These are phyloP conservation scores for Battus philenor DNA, from an alignment of 1,140 invertebrate species.

Conservation along the genomic window DNA sequence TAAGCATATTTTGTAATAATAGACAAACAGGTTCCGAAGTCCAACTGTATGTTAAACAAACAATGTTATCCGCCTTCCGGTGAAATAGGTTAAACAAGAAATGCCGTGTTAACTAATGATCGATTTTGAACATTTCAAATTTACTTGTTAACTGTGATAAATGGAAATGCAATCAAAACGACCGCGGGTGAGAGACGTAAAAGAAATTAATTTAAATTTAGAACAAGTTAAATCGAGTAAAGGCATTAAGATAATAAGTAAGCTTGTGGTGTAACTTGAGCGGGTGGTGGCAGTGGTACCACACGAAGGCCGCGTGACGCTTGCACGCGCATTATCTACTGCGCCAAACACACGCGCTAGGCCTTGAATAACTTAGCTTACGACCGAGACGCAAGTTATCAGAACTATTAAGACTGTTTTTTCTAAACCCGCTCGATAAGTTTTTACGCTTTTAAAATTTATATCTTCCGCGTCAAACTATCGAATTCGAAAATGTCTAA, in stretches of 20 bases:
- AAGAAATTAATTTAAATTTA: too few species aligned
- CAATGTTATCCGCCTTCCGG: conserved; percentile 4
- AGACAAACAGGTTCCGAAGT: conserved; percentile 12
- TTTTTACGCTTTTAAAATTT: not conserved
- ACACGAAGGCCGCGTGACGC: not conserved
- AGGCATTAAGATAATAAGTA: too few species aligned
- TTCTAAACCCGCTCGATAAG: not conserved
- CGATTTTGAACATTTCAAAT: too few species aligned
- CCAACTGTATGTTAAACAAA: conserved; percentile 13
- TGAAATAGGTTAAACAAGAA: conserved; percentile 5
- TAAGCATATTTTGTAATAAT: conserved; percentile 12
- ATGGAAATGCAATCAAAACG: too few species aligned
- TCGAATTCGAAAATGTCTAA: too few species aligned
- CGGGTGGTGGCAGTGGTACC: too few species aligned
- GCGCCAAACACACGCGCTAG: not conserved
- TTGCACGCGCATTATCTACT: not conserved
- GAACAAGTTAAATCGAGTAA: too few species aligned
- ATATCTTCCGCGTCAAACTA: not conserved
- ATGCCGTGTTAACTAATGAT: conserved; percentile 1
- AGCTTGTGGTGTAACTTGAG: too few species aligned
- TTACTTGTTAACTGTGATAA: too few species aligned
- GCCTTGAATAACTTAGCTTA: conserved; percentile 1
- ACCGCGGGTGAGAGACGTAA: too few species aligned
- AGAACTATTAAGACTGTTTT: conserved; percentile 4
- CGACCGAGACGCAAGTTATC: not conserved